phyloP scores from a whole-genome alignment of 2,113 vertebrate genomes.

The Antechinus flavipes region DNA sequence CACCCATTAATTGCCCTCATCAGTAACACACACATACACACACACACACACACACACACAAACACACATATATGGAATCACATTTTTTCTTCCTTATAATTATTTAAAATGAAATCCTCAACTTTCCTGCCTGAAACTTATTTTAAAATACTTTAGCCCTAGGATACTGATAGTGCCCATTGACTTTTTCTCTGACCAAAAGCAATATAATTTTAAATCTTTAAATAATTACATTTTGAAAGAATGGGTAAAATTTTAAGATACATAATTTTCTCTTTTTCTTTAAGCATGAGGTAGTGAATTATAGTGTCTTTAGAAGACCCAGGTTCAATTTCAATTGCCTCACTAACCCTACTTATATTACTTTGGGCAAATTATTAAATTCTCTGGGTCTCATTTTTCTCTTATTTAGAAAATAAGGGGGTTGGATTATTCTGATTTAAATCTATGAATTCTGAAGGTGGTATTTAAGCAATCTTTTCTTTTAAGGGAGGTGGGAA shows the following conservation, averaged over 20 bases:
- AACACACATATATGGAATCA: not conserved
- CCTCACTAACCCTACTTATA: not conserved
- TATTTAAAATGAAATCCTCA: slow-evolving; percentile 25
- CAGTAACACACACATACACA: not conserved
- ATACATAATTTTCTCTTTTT: not conserved
- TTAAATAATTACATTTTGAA: slow-evolving; percentile 37
- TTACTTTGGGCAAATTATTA: not conserved
- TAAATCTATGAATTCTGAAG: not conserved
- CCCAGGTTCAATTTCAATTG: not conserved
- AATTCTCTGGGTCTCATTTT: not conserved
- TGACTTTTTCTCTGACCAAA: not conserved
- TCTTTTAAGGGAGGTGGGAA: not conserved
- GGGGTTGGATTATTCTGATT: not conserved
- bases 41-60: not conserved
- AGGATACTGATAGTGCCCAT: not conserved
- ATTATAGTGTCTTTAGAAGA: not conserved
- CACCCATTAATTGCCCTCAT: not conserved
- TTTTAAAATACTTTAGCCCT: not conserved
- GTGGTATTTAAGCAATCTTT: not conserved
- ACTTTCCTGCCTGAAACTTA: slow-evolving; percentile 25
- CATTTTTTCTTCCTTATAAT: slow-evolving; percentile 5
- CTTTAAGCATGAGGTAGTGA: slow-evolving; percentile 17
- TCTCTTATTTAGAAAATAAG: not conserved
- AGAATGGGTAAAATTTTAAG: slow-evolving; percentile 32
- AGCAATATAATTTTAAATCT: slow-evolving; percentile 4